A percentile compares a stretch with the other conserved stretches of the same genome.
These are phyloP conservation scores for Muntiacus muntjak DNA, from an alignment of 2,113 vertebrate species.

Conservation along the genomic window DNA sequence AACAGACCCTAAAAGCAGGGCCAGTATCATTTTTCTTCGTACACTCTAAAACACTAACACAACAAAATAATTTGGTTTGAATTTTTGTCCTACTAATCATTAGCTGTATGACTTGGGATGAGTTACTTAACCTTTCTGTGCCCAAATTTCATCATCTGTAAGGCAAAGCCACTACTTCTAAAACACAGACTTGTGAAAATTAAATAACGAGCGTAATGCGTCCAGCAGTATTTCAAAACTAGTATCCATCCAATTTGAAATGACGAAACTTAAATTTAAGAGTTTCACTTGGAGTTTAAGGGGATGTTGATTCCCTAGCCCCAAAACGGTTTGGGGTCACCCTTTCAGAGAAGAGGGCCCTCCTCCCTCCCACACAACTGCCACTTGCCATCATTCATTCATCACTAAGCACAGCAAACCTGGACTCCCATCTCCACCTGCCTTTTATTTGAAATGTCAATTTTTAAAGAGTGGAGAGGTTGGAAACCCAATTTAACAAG, in stretches of 20 bases:
- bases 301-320: conserved; percentile 39
- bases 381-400: conserved; percentile 78
- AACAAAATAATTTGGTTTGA: neutral
- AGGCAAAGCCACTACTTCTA: neutral
- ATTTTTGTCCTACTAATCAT: neutral
- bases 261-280: neutral
- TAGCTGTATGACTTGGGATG: conserved; percentile 5
- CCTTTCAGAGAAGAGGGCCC: conserved; percentile 56
- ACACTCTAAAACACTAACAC: neutral
- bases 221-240: conserved; percentile 22
- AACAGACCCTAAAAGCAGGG: neutral
- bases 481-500: conserved; percentile 86
- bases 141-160: conserved; percentile 5
- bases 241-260: conserved; percentile 37
- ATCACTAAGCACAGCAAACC: conserved; percentile 69
- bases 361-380: conserved; percentile 61
- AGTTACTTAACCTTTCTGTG: conserved; percentile 14
- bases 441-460: conserved; percentile 85
- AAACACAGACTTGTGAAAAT: neutral
- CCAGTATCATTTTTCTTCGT: neutral
- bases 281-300: conserved; percentile 43
- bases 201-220: neutral
- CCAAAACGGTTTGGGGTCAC: conserved; percentile 47
- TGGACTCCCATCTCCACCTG: conserved; percentile 81
- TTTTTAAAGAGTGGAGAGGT: conserved; percentile 83